Evolutionary conservation across 64 coral and sea anemone genomes (phyloP).

Genomic region (Montipora sp.): DNA sequence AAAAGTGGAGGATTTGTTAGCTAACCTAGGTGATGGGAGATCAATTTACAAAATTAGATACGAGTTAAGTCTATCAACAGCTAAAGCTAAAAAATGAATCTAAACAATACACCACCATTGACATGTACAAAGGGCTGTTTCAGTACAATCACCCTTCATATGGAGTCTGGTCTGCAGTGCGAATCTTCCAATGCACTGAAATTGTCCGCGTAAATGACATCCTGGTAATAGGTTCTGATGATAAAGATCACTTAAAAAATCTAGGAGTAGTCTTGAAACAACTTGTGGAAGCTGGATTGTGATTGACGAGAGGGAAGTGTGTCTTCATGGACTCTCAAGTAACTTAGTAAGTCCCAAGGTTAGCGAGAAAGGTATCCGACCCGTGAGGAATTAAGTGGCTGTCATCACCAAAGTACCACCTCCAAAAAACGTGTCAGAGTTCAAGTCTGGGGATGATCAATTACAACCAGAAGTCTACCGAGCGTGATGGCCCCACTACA

Average conservation of each 20-base stretch:
- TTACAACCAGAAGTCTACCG: too few species aligned
- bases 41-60: slow-evolving; percentile 1
- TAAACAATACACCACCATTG: neutral
- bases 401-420: too few species aligned
- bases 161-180: slow-evolving; percentile 25
- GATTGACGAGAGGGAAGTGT: neutral
- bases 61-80: slow-evolving; percentile 6
- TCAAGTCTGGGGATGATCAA: too few species aligned
- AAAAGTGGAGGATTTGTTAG: slow-evolving; percentile 4
- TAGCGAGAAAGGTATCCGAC: too few species aligned
- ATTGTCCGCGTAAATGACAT: slow-evolving; percentile 10
- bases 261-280: neutral
- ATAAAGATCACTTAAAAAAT: neutral
- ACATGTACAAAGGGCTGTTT: neutral
- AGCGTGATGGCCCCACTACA: too few species aligned
- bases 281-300: neutral
- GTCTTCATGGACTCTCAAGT: neutral
- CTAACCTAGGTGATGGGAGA: neutral
- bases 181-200: neutral
- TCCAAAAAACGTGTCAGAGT: too few species aligned
- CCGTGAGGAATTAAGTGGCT: too few species aligned
- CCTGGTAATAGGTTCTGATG: neutral
- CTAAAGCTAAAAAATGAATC: slow-evolving; percentile 6
- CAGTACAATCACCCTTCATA: slow-evolving; percentile 3
- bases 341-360: neutral